phyloP scores from a whole-genome alignment of 1,140 invertebrate species.

The Rhizoglyphus robini region DNA sequence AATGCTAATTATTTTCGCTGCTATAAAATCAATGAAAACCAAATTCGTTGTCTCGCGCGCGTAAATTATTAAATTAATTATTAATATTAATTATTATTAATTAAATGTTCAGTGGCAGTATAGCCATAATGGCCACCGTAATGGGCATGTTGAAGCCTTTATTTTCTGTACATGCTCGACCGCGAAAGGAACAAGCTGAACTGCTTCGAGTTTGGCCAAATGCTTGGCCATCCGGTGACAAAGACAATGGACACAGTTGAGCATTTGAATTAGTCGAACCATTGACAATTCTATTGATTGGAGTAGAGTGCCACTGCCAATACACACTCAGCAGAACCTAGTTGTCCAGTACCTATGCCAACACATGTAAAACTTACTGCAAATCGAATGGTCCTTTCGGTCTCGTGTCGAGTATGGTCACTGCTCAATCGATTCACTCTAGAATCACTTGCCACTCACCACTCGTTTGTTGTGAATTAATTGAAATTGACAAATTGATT shows the following conservation, averaged over 20 bases:
- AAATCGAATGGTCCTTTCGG: too few relatives aligned
- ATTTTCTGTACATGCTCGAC: neutral
- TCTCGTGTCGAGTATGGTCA: too few relatives aligned
- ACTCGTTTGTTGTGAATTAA: slow-evolving; percentile 2
- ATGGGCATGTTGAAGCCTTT: neutral
- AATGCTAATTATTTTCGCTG: slow-evolving; percentile 3
- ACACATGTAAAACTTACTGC: slow-evolving; percentile 13
- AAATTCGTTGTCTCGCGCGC: neutral
- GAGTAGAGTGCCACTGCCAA: neutral
- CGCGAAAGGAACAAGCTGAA: neutral
- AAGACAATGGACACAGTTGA: neutral
- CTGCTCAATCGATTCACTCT: too few relatives aligned
- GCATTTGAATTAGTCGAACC: neutral
- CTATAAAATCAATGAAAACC: slow-evolving; percentile 11
- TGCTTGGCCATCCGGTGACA: neutral
- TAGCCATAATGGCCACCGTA: too few relatives aligned
- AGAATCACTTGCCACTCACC: too few relatives aligned
- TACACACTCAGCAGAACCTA: neutral
- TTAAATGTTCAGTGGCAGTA: too few relatives aligned
- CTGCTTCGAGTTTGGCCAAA: neutral
- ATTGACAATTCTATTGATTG: neutral
- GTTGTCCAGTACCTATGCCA: neutral
- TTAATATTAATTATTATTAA: too few relatives aligned
- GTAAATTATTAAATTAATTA: neutral
- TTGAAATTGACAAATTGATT: slow-evolving; percentile 12